phyloP scores from a whole-genome alignment of 2,797 vertebrate species.

The Gymnopithys bicolor region DNA sequence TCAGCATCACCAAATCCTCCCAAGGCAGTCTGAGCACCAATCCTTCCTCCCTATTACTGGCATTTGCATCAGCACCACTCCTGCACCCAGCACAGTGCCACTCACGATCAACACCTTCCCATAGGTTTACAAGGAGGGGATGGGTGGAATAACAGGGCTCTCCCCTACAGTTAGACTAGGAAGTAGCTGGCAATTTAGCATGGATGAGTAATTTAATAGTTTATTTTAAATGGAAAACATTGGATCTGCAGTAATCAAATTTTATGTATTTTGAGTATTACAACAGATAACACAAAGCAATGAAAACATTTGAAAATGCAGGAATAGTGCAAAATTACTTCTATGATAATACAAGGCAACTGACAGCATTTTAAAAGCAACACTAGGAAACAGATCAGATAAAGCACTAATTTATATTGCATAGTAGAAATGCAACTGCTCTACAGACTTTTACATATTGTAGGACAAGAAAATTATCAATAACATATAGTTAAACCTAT shows the following conservation, averaged over 20 bases:
- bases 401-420: neutral
- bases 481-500: neutral
- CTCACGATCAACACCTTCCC: neutral
- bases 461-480: neutral
- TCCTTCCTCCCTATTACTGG: neutral
- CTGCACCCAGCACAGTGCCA: rapidly evolving
- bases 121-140: neutral
- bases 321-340: neutral
- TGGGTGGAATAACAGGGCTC: neutral
- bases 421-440: neutral
- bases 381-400: neutral
- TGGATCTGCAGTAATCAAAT: neutral
- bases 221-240: slow-evolving; percentile 18
- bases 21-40: neutral
- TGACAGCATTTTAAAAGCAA: neutral
- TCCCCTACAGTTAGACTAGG: neutral
- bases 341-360: neutral
- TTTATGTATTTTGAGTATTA: neutral
- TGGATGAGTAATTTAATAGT: neutral
- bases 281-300: neutral
- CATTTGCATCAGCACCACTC: neutral
- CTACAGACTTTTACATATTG: neutral
- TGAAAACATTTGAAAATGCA: neutral
- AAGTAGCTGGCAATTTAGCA: neutral
- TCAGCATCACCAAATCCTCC: neutral